phyloP scores from a whole-genome alignment of 2,888 invertebrate species.

The Blera fallax region DNA sequence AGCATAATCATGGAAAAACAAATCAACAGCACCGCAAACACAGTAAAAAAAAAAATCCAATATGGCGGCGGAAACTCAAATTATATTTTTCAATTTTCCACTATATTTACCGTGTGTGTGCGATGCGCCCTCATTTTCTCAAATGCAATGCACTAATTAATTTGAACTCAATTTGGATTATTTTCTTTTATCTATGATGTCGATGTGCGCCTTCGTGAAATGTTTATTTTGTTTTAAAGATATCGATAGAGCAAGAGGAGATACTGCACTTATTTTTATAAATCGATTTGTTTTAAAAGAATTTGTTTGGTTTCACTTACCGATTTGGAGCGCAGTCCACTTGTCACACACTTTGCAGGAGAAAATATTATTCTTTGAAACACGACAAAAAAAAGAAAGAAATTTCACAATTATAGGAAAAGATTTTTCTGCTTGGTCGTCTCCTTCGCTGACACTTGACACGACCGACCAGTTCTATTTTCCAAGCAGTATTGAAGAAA shows the following conservation, averaged over 20 bases:
- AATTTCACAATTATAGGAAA: slow-evolving; percentile 13
- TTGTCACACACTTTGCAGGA: slow-evolving; percentile 28
- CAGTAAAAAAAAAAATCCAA: slow-evolving; percentile 37
- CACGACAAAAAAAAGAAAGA: slow-evolving; percentile 32
- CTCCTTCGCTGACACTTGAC: slow-evolving; percentile 58
- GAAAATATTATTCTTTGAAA: neutral
- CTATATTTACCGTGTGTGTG: neutral
- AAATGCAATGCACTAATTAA: slow-evolving; percentile 43
- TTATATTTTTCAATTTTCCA: slow-evolving; percentile 49
- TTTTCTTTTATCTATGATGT: neutral
- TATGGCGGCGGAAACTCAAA: slow-evolving; percentile 67
- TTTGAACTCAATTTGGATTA: slow-evolving; percentile 28
- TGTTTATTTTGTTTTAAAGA: neutral
- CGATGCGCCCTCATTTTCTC: neutral
- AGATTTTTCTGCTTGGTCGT: slow-evolving; percentile 45
- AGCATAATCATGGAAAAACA: slow-evolving; percentile 71
- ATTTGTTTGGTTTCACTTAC: slow-evolving; percentile 49
- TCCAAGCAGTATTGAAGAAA: slow-evolving; percentile 66
- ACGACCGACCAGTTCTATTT: slow-evolving; percentile 68
- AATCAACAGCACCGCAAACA: slow-evolving; percentile 47
- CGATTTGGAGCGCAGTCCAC: slow-evolving; percentile 26
- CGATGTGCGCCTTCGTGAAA: neutral
- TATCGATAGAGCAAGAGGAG: neutral
- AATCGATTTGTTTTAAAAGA: neutral
- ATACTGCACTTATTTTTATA: no score